Evolutionary conservation across 1,140 invertebrate genomes (phyloP).

Genomic region (Drosophila orosa): DNA sequence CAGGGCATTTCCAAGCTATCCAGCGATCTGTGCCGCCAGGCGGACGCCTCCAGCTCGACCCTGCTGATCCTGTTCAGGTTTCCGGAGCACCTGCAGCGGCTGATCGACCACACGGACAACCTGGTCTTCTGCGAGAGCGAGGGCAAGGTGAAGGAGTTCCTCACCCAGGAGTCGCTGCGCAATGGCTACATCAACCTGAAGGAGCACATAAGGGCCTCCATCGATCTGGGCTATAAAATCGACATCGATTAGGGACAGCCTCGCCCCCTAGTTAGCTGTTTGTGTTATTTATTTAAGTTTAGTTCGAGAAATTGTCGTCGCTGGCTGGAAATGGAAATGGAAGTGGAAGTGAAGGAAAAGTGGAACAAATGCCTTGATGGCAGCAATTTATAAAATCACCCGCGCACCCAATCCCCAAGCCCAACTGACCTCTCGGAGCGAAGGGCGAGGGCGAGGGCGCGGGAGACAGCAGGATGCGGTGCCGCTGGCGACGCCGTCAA

Average conservation of each 20-base stretch:
- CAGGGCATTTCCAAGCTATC: conserved; percentile 81
- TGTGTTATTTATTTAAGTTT: conserved; percentile 70
- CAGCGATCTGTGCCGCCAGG: conserved; percentile 62
- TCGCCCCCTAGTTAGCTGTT: conserved; percentile 38
- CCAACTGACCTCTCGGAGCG: conserved; percentile 45
- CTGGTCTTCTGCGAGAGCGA: conserved; percentile 75
- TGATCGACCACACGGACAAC: conserved; percentile 76
- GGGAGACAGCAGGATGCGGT: conserved; percentile 30
- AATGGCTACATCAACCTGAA: conserved; percentile 78
- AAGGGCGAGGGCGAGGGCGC: not conserved
- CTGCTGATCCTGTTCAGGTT: conserved; percentile 73
- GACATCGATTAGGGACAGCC: conserved; percentile 62
- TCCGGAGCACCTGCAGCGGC: conserved; percentile 53
- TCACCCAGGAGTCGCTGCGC: conserved; percentile 79
- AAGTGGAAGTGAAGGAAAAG: conserved; percentile 56
- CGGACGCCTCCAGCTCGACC: conserved; percentile 56
- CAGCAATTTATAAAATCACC: conserved; percentile 77
- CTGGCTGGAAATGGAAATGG: conserved; percentile 38
- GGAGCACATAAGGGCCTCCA: conserved; percentile 80
- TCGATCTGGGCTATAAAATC: conserved; percentile 81
- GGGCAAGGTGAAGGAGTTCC: conserved; percentile 66
- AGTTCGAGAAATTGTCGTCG: conserved; percentile 46
- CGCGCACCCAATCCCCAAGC: conserved; percentile 16
- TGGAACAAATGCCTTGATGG: conserved; percentile 75
- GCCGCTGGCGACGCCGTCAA: conserved; percentile 75